These are phyloP conservation scores for Chelonia mydas DNA, from an alignment of 2,797 vertebrate species.

Conservation along the genomic window DNA sequence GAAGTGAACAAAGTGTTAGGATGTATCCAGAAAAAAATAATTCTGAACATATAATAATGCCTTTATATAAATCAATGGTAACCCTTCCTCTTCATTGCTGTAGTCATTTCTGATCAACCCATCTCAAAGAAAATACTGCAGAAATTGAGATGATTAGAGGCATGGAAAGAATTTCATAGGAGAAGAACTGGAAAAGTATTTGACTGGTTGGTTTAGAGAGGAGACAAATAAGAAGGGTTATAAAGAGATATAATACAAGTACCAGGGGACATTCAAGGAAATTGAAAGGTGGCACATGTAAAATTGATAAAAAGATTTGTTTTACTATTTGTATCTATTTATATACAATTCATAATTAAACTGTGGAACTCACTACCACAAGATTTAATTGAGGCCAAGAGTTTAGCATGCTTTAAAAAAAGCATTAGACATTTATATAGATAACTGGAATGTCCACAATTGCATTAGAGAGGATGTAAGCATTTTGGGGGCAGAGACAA, in stretches of 20 bases:
- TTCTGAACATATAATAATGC: background rate
- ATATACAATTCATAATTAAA: background rate
- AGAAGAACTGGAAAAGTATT: background rate
- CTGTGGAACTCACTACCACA: background rate
- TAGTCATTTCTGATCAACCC: background rate
- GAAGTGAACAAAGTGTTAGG: background rate
- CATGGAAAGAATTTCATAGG: background rate
- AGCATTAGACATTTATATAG: background rate
- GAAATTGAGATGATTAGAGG: background rate
- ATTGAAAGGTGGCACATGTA: background rate
- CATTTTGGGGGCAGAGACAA: background rate
- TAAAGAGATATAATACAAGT: background rate
- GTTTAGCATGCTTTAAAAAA: background rate
- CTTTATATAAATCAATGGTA: background rate
- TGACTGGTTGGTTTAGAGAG: background rate
- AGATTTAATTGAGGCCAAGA: background rate
- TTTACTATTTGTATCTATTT: background rate
- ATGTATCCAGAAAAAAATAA: background rate
- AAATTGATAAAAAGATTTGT: background rate
- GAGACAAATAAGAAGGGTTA: background rate
- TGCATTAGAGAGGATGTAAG: background rate
- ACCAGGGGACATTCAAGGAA: background rate
- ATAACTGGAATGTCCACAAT: rapidly evolving
- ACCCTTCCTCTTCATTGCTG: background rate
- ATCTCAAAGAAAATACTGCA: background rate